Conservation (phyloP, 2,888 invertebrate genomes). For the Drosophila formosana region DNA sequence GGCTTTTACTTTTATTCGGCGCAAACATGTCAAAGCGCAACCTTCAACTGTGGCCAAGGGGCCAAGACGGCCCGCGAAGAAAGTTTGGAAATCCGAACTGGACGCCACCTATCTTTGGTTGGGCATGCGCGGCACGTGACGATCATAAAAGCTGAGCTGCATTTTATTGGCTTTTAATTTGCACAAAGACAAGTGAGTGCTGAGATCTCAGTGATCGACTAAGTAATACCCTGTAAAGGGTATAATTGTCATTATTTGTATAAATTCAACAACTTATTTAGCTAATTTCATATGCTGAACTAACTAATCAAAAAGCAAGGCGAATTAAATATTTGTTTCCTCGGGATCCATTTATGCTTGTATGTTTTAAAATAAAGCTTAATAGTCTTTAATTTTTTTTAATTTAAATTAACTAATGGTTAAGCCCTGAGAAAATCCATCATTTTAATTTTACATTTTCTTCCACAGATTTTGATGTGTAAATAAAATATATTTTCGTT, state of each 20-base stretch:
- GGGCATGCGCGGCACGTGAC: conserved; percentile 58
- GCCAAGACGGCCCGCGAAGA: conserved; percentile 51
- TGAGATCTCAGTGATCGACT: neutral
- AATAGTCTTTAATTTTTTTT: too few species aligned
- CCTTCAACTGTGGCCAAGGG: conserved; percentile 55
- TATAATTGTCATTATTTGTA: neutral
- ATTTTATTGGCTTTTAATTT: conserved; percentile 56
- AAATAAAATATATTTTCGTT: too few species aligned
- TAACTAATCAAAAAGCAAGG: too few species aligned
- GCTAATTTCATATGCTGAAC: too few species aligned
- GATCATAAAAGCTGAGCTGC: conserved; percentile 69
- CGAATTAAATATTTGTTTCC: too few species aligned
- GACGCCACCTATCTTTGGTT: conserved; percentile 34
- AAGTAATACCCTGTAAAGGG: neutral
- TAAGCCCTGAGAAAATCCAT: too few species aligned
- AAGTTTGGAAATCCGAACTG: conserved; percentile 62
- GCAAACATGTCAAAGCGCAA: conserved; percentile 50
- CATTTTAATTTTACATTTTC: too few species aligned
- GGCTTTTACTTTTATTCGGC: conserved; percentile 58
- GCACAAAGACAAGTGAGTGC: neutral
- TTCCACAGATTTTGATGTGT: too few species aligned
- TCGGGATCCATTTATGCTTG: too few species aligned
- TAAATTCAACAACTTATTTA: neutral
- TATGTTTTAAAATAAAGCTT: too few species aligned
- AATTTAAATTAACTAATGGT: too few species aligned